Evolutionary conservation across 2,113 vertebrate species (phyloP), one percentile per base, ranked within the genome.

Genomic region (Xerus inauris): DNA sequence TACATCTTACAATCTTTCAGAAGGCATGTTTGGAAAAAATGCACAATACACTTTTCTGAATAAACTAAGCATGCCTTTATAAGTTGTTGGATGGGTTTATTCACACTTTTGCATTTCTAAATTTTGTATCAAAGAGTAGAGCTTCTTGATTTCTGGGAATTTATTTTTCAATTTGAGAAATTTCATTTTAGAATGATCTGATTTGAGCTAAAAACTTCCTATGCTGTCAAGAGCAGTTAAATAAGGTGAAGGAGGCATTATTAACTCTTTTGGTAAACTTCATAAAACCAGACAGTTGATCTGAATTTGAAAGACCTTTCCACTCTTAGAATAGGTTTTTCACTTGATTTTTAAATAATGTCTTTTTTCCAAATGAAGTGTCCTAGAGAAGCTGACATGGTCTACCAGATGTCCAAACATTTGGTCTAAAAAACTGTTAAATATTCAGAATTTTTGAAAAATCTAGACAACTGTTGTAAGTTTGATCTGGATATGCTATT

Each of bases 81-180:
- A 88, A 54, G 28, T 87, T 42, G 26, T 49, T 77, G 47, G 32
- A 30, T n/a, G 75, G 64, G 54, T 57, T 88, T 65, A 28, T 82
- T 91, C 59, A 82, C 67, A 82, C 64, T 81, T 90, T 65, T 73
- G 17, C 62, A 77, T 82, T 92, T 97, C 40, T 83, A 59, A 85
- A 72, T 93, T 82, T 59, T 71, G 82, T 9, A 89, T 40, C 38
- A 72, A 93, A 76, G 16, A 75, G n/a, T 62, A 75, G 64, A 87
- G 16, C 72, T 54, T 84, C 71, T 69, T 76, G 83, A 83, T 96
- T 97, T 87, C 92, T 86, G 72, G 77, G 45, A 81, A 89, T 13
- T 11, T 57, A 3, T 57, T 96, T 96, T 86, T 59, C 54, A 96
- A 47, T 95, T 62, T 82, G 62, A 93, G 89, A 96, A 93, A 76